Evolutionary conservation across 2,113 vertebrate genomes (phyloP).

Genomic region (Microcebus lehilahytsara): DNA sequence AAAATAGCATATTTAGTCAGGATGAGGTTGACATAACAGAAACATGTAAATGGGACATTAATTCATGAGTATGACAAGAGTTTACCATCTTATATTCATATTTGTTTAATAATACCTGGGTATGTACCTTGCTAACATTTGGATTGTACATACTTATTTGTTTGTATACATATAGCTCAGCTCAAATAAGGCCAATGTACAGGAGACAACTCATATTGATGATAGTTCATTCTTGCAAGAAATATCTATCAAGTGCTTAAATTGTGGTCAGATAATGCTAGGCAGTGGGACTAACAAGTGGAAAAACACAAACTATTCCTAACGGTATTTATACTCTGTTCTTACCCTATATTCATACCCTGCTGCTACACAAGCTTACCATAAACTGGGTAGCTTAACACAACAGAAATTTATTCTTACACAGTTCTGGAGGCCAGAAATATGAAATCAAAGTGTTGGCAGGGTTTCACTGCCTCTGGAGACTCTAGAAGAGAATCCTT

Average conservation of each 20-base stretch:
- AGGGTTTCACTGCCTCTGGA: background rate
- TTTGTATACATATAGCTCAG: background rate
- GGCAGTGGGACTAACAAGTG: background rate
- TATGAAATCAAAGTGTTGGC: background rate
- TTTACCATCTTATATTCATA: background rate
- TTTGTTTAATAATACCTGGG: background rate
- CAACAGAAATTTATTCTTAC: background rate
- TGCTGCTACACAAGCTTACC: background rate
- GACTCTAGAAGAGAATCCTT: background rate
- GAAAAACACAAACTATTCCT: background rate
- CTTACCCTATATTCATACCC: no score
- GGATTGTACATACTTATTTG: fast-evolving
- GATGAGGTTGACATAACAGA: background rate
- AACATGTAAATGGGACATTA: background rate
- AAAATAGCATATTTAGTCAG: background rate
- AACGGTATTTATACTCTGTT: background rate
- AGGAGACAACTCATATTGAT: background rate
- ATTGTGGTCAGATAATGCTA: background rate
- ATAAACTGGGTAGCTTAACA: background rate
- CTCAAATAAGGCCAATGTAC: background rate
- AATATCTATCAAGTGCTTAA: background rate
- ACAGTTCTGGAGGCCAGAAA: background rate
- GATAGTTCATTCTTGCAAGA: background rate
- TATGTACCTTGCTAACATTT: background rate
- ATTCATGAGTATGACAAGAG: background rate